These are phyloP conservation scores for Lithobates pipiens DNA, from an alignment of 2,797 vertebrate species.

Conservation along the genomic window DNA sequence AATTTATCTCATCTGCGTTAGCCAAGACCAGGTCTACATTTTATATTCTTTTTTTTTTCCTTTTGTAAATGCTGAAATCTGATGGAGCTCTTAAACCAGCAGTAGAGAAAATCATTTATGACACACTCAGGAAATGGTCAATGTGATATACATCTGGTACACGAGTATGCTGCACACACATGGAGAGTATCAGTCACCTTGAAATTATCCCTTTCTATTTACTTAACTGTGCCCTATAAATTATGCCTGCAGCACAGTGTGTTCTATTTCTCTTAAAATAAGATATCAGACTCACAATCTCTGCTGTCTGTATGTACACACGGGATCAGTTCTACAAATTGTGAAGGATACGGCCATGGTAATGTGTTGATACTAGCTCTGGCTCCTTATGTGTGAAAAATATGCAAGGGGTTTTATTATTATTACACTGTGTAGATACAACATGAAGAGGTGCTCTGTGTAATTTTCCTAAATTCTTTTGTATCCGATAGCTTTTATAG, in stretches of 20 bases:
- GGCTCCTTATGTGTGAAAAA: background rate
- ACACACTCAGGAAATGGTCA: slow-evolving; percentile 48
- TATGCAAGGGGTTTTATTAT: background rate
- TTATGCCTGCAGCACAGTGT: slow-evolving; percentile 4
- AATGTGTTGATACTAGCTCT: background rate
- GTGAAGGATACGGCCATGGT: background rate
- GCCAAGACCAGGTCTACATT: background rate
- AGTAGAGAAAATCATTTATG: slow-evolving; percentile 47
- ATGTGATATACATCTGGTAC: slow-evolving; percentile 43
- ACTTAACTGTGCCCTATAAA: slow-evolving; percentile 19
- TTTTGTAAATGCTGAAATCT: slow-evolving; percentile 15
- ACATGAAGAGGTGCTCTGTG: no score
- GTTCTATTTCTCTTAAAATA: slow-evolving; percentile 21
- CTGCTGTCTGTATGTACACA: background rate
- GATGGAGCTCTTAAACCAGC: slow-evolving; percentile 7
- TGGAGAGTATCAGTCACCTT: slow-evolving; percentile 40
- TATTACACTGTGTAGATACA: background rate
- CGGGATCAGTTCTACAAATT: background rate
- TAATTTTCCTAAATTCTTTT: no score
- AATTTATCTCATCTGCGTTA: background rate
- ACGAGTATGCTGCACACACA: slow-evolving; percentile 24
- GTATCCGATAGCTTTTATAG: no score
- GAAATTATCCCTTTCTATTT: slow-evolving; percentile 38
- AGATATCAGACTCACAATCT: slow-evolving; percentile 22
- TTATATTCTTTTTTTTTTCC: slow-evolving; percentile 5